Percentiles rank a stretch among this genome's conserved stretches.
These are phyloP conservation scores for Drosophila bifasciata DNA, from an alignment of 1,140 invertebrate species.

Conservation along the genomic window DNA sequence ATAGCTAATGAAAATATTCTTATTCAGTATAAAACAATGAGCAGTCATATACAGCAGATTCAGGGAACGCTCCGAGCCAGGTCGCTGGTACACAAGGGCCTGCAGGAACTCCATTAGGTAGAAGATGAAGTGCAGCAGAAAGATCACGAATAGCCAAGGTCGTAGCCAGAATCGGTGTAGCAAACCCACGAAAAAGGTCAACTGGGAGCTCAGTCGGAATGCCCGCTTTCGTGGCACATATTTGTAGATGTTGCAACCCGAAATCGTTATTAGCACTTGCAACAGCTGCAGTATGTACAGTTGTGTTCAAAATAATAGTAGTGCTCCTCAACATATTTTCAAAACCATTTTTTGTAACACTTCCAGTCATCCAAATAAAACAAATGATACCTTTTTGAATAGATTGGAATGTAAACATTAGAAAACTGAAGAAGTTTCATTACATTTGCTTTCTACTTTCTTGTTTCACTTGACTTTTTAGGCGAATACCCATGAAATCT, in stretches of 20 bases:
- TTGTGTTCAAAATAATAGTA: too few species aligned
- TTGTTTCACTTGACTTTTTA: too few species aligned
- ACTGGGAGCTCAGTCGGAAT: constrained; percentile 5
- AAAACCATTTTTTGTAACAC: too few species aligned
- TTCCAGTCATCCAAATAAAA: too few species aligned
- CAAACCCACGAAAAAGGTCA: constrained; percentile 22
- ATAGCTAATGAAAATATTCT: constrained; percentile 15
- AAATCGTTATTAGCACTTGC: constrained; percentile 36
- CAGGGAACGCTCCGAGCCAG: constrained; percentile 1
- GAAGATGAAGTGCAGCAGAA: background rate
- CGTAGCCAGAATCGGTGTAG: constrained; percentile 47
- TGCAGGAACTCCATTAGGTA: background rate
- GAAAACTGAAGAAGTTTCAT: too few species aligned
- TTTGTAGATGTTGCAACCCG: constrained; percentile 59
- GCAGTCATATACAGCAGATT: constrained; percentile 16
- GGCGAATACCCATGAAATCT: too few species aligned
- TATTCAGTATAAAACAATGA: background rate
- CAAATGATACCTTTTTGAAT: too few species aligned
- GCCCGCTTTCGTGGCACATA: constrained; percentile 6
- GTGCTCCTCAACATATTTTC: too few species aligned
- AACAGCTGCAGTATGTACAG: constrained; percentile 37
- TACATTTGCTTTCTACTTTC: too few species aligned
- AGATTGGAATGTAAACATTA: too few species aligned
- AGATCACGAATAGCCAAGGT: constrained; percentile 26
- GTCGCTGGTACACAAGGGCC: background rate